Evolutionary conservation across 2,113 vertebrate species (phyloP), one percentile per base, ranked within the genome.

Genomic region (Passer domesticus): DNA sequence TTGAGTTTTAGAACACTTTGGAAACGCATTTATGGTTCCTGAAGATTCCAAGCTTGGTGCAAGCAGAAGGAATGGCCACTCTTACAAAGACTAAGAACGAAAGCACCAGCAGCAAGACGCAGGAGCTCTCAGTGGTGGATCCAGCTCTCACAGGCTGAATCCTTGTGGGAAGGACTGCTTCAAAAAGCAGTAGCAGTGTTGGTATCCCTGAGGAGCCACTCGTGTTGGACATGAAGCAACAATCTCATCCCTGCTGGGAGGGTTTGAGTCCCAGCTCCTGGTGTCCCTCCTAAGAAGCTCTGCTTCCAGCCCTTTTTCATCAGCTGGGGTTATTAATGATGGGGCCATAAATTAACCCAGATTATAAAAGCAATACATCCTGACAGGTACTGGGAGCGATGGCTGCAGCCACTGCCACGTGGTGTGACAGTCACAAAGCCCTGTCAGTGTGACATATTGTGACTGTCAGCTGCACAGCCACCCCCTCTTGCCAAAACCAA

Each of bases 91-190:
- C 12, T 33, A 17, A 68, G 2, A 60, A 58, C 3, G 56, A 46
- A 43, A 85, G 30, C 41, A 62, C 18, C 16, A 47, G 13, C 69
- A 75, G 43, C 30, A 50, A 53, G 33, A 37, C 22, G 31, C 23
- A 28, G 0, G 0, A 52, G 41, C 5, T 95, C 7, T 46, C 39
- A 70, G 49, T 0, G 1, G 19, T 6, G 7, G 31, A n/a, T 62
- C 35, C 68, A 31, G 25, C 43, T 69, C 67, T 77, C 41, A 9
- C 15, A 44, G 41, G 30, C 56, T 35, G 35, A 28, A n/a, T 9
- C 80, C 31, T 31, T 33, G 31, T 1, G 7, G 79, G 79, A 90
- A 83, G 24, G 8, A 13, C 28, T 47, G 24, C 24, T 86, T 55
- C 35, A 27, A 50, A 52, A 83, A 66, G 17, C 67, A 88, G 31